Percentiles rank a stretch among this genome's conserved stretches.
Conservation (phyloP, 2,797 vertebrate genomes). For the Echiichthys vipera region DNA sequence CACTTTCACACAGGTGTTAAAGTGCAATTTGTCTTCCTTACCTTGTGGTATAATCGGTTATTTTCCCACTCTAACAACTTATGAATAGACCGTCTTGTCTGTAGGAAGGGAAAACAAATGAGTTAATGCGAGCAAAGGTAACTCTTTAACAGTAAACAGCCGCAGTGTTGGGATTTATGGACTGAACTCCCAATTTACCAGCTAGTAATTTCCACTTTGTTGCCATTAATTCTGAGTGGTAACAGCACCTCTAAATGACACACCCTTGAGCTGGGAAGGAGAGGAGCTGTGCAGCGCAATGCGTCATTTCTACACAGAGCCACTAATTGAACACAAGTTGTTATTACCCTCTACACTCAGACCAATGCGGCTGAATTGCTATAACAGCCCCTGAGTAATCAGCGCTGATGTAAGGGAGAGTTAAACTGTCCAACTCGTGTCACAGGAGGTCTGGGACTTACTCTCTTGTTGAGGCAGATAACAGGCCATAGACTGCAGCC, state of each 20-base stretch:
- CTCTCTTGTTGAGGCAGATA: conserved; percentile 99
- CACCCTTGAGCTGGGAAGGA: conserved; percentile 55
- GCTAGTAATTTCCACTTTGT: conserved; percentile 82
- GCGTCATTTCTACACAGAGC: conserved; percentile 69
- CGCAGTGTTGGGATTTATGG: conserved; percentile 78
- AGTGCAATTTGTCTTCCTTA: conserved; percentile 77
- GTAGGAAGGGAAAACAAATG: conserved; percentile 51
- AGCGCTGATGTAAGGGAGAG: conserved; percentile 69
- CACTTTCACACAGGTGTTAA: conserved; percentile 55
- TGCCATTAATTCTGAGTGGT: conserved; percentile 73
- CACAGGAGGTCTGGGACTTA: conserved; percentile 80
- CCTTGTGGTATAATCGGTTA: conserved; percentile 99
- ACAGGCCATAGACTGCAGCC: conserved; percentile 99
- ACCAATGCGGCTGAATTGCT: conserved; percentile 62
- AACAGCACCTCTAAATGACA: conserved; percentile 72
- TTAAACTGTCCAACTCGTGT: conserved; percentile 53
- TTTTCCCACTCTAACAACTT: conserved; percentile 99
- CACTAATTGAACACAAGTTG: conserved; percentile 70
- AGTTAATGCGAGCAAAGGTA: conserved; percentile 31
- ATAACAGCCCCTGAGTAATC: conserved; percentile 70
- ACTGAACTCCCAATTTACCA: conserved; percentile 79
- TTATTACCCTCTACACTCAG: conserved; percentile 65
- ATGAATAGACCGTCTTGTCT: conserved; percentile 98
- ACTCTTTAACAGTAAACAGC: conserved; percentile 71
- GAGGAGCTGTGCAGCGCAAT: conserved; percentile 45